These are phyloP conservation scores for Ormyrus labotus DNA, from an alignment of 2,888 invertebrate species.

Conservation along the genomic window DNA sequence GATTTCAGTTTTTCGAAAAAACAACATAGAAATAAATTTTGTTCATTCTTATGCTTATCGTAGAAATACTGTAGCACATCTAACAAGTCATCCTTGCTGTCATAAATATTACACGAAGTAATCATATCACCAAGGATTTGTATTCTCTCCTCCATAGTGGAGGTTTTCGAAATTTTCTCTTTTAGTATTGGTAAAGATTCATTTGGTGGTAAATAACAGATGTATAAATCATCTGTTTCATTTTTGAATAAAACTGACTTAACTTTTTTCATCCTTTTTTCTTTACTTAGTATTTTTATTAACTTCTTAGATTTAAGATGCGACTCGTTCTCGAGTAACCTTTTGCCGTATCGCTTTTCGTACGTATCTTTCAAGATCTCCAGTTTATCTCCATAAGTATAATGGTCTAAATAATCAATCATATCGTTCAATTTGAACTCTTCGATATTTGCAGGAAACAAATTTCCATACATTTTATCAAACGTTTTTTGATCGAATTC, in stretches of 20 bases:
- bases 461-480: constrained; percentile 30
- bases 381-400: constrained; percentile 18
- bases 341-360: constrained; percentile 16
- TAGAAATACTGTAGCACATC: constrained; percentile 64
- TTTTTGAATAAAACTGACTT: not conserved
- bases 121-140: constrained; percentile 61
- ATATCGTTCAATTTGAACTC: constrained; percentile 39
- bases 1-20: not conserved
- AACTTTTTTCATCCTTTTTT: not conserved
- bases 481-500: constrained; percentile 27
- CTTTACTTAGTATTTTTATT: constrained; percentile 3
- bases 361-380: constrained; percentile 34
- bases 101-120: constrained; percentile 67
- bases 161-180: not conserved
- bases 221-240: not conserved
- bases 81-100: constrained; percentile 64
- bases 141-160: not conserved
- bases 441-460: constrained; percentile 19
- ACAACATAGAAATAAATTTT: not conserved
- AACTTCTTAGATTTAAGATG: not conserved
- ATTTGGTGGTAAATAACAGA: constrained; percentile 7
- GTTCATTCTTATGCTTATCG: constrained; percentile 69
- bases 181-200: constrained; percentile 1
- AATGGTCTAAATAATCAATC: constrained; percentile 25
- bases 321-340: constrained; percentile 15